Evolutionary conservation across 2,888 invertebrate species (phyloP), one percentile per base, ranked within the genome.

Genomic region (Hermodice carunculata): DNA sequence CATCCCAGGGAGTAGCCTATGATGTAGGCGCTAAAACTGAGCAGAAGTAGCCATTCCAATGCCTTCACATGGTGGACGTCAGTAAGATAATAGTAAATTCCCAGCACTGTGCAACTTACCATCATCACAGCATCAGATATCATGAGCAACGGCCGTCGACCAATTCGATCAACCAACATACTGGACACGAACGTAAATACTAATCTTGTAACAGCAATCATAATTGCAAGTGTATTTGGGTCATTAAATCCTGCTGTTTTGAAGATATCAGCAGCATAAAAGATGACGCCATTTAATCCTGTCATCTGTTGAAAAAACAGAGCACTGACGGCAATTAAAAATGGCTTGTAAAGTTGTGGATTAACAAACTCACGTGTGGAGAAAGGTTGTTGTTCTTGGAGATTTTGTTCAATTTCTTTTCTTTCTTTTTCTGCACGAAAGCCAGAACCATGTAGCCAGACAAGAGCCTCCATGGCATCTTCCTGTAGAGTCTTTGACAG

Each of bases 261-360:
- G 86, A 97, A 96, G 69, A 97, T 96, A 46, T 88, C 83, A 0
- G 89, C 89, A 6, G 95, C 93, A 81, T 96, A 97, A 86, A 96
- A 97, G 80, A 97, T 94, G 37, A 97, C 93, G 11, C 95, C 96
- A 85, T 97, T 97, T 73, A 97, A 96, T 51, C 97, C 97, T 81
- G 93, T 94, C 76, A 95, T 87, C 85, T 98, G 97, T 88, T 98
- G 97, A 88, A 97, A 96, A 77, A 95, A 91, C 96, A 97, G 97
- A 58, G 97, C 88, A 0, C 94, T 93, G 32, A 96, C 86, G 0
- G 94, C 92, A 71, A 96, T 93, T 1, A 91, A 83, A 42, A 97
- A 86, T 0, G 96, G 94, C 76, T 92, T 92, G 52, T 92, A 80
- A 31, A 59, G 29, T 34, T 24, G 31, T 24, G 60, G 64, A 3